Evolutionary conservation across 2,888 invertebrate genomes (phyloP).

Genomic region (Strigamia maritima): DNA sequence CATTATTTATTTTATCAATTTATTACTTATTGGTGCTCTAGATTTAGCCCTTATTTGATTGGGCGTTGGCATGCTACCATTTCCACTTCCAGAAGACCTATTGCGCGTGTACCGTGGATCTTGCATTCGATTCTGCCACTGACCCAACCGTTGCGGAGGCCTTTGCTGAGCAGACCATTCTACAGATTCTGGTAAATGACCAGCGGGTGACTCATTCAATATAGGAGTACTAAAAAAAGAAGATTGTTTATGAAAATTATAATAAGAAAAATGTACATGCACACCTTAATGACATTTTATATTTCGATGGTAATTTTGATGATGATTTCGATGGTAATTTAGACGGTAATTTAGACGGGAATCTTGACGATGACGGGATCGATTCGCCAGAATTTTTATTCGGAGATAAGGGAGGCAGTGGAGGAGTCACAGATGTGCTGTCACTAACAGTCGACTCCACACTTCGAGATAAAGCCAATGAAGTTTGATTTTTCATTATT

Average conservation of each 20-base stretch:
- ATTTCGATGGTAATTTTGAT: constrained; percentile 43
- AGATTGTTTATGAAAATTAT: not conserved
- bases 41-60: constrained; percentile 1
- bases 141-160: not conserved
- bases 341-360: constrained; percentile 39
- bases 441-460: constrained; percentile 43
- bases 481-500: not conserved
- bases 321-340: constrained; percentile 44
- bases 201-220: not conserved
- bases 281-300: constrained; percentile 44
- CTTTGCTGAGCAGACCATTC: not conserved
- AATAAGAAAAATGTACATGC: not conserved
- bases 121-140: not conserved
- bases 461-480: not conserved
- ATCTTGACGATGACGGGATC: constrained; percentile 39
- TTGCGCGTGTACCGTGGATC: not conserved
- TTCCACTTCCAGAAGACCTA: not conserved
- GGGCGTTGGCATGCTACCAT: not conserved
- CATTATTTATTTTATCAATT: not conserved
- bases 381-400: constrained; percentile 42
- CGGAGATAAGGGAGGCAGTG: constrained; percentile 45
- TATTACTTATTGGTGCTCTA: not conserved
- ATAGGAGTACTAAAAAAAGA: not conserved
- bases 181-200: not conserved
- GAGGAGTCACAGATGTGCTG: constrained; percentile 45